Conservation (phyloP, 2,113 vertebrate genomes). For the Mirounga angustirostris region DNA sequence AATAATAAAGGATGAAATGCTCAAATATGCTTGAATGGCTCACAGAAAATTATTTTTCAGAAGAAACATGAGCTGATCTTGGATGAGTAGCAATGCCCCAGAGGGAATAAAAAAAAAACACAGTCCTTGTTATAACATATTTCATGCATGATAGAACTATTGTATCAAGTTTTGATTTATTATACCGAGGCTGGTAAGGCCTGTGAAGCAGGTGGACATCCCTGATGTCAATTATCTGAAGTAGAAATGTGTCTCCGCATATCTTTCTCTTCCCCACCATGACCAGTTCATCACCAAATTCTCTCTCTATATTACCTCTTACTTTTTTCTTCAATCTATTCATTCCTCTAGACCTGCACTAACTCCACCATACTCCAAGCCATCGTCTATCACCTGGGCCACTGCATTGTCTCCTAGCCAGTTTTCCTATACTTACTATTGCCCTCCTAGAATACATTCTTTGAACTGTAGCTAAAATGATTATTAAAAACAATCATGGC, state of each 20-base stretch:
- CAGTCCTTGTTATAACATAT: not conserved
- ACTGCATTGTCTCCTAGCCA: not conserved
- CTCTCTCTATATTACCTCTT: not conserved
- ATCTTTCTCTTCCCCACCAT: not conserved
- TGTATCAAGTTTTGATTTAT: slow-evolving; percentile 8
- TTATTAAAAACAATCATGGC: not conserved
- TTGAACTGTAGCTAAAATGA: not conserved
- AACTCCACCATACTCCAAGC: not conserved
- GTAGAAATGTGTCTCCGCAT: slow-evolving; percentile 2
- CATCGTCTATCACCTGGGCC: not conserved
- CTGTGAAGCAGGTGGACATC: not conserved
- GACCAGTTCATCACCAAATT: slow-evolving; percentile 28
- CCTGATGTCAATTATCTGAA: not conserved
- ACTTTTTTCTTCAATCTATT: not conserved
- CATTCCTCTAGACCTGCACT: not conserved
- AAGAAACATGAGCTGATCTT: slow-evolving; percentile 16
- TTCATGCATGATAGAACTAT: not conserved
- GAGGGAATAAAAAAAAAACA: slow-evolving; percentile 2
- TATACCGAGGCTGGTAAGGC: not conserved
- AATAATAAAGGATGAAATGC: not conserved
- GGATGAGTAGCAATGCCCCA: not conserved
- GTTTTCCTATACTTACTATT: not conserved
- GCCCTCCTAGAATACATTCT: not conserved
- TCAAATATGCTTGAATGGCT: slow-evolving; percentile 18
- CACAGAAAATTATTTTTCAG: slow-evolving; percentile 44